Conservation (phyloP, 2,888 invertebrate genomes). For the Stenoptilia bipunctidactyla region DNA sequence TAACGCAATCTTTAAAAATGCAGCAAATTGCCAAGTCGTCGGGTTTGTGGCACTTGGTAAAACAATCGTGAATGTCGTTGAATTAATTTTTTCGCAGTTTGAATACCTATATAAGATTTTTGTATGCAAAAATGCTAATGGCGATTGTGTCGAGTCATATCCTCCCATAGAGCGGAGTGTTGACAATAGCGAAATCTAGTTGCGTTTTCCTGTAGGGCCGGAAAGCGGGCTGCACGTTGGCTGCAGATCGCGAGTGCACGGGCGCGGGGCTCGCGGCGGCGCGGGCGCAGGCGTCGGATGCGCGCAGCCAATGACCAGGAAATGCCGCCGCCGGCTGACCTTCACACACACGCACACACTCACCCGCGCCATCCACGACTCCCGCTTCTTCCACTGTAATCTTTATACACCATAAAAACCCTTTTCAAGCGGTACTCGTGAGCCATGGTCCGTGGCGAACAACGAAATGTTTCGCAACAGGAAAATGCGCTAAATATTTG, state of each 20-base stretch:
- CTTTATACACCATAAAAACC: no score
- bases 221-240: constrained; percentile 36
- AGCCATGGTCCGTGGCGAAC: no score
- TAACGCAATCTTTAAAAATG: constrained; percentile 4
- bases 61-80: no score
- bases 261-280: constrained; percentile 21
- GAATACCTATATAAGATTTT: not conserved
- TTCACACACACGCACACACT: constrained; percentile 33
- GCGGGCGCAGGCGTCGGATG: constrained; percentile 32
- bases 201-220: constrained; percentile 54
- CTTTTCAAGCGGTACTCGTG: no score
- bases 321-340: constrained; percentile 68
- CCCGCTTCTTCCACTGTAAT: constrained; percentile 16
- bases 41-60: not conserved
- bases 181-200: constrained; percentile 31
- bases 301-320: constrained; percentile 65
- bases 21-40: not conserved
- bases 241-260: constrained; percentile 16
- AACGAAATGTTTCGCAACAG: no score
- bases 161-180: constrained; percentile 24
- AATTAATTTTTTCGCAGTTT: not conserved
- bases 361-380: no score
- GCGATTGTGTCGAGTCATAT: constrained; percentile 18
- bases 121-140: constrained; percentile 2
- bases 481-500: no score